Percentiles rank a stretch among this genome's conserved stretches.
Conservation (phyloP, 2,888 invertebrate genomes). For the Drosophila prostipennis region DNA sequence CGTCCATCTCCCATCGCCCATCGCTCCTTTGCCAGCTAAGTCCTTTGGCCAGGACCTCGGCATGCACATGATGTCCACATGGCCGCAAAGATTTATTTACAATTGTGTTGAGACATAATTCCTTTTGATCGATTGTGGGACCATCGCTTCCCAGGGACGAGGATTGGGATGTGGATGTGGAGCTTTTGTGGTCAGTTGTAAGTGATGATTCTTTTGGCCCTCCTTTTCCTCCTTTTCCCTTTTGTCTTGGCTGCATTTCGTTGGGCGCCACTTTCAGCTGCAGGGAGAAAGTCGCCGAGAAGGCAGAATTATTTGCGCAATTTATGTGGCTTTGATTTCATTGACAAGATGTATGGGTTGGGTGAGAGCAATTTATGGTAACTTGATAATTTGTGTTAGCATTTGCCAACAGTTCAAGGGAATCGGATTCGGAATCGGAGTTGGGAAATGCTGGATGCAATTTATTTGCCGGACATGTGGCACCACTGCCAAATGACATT, state of each 20-base stretch:
- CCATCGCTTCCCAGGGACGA: constrained; percentile 12
- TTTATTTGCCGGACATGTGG: constrained; percentile 33
- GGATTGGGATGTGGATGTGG: constrained; percentile 7
- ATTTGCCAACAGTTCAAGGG: constrained; percentile 14
- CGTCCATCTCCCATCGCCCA: no score
- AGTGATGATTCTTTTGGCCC: constrained; percentile 74
- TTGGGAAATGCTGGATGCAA: constrained; percentile 7
- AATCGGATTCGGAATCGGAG: background rate
- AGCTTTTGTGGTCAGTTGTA: constrained; percentile 62
- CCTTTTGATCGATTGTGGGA: constrained; percentile 73
- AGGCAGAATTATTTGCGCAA: constrained; percentile 71
- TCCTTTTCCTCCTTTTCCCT: constrained; percentile 17
- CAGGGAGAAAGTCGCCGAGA: constrained; percentile 3
- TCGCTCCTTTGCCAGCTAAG: constrained; percentile 39
- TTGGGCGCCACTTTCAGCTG: constrained; percentile 38
- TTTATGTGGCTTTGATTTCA: constrained; percentile 77
- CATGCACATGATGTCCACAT: constrained; percentile 76
- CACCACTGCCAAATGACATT: constrained; percentile 4
- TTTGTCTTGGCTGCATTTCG: constrained; percentile 50
- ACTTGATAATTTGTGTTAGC: constrained; percentile 64
- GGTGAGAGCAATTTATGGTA: constrained; percentile 61
- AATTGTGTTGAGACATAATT: constrained; percentile 80
- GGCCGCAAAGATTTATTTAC: constrained; percentile 80
- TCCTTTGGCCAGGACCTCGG: constrained; percentile 51
- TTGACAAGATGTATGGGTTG: constrained; percentile 55